A percentile compares a stretch with the other conserved stretches of the same genome.
phyloP scores from a whole-genome alignment of 1,140 invertebrate genomes.

The Planococcus citri region DNA sequence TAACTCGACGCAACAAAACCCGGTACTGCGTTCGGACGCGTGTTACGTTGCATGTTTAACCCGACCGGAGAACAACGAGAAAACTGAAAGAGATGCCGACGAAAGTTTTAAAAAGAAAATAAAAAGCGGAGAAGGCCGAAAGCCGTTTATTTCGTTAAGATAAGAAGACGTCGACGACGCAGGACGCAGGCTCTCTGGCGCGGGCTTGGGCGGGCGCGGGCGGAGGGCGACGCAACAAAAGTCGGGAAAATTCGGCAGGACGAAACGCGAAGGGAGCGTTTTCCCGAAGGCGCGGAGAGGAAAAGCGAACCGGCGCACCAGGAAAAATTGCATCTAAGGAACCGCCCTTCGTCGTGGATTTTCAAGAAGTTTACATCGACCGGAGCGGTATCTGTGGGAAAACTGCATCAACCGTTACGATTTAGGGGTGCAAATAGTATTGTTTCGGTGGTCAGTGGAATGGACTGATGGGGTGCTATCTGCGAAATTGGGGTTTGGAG shows the following conservation, averaged over 20 bases:
- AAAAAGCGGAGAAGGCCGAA: conserved; percentile 5
- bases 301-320: conserved; percentile 4
- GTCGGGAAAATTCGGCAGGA: neutral
- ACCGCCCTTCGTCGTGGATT: neutral
- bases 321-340: conserved; percentile 3
- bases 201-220: neutral
- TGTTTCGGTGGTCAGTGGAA: neutral
- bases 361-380: neutral
- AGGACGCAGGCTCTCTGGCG: neutral
- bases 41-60: neutral
- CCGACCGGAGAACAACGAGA: neutral
- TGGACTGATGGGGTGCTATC: neutral
- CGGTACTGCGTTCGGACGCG: neutral
- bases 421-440: neutral
- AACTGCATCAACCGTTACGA: neutral
- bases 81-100: conserved; percentile 6
- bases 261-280: neutral
- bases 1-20: no score
- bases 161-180: neutral
- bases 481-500: neutral
- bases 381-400: neutral
- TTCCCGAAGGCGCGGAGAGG: neutral
- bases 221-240: neutral
- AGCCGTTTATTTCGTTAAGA: neutral
- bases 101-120: conserved; percentile 4